Base-by-base conservation (phyloP, 2,797 vertebrate species). In the Sebastes diploproa region DNA sequence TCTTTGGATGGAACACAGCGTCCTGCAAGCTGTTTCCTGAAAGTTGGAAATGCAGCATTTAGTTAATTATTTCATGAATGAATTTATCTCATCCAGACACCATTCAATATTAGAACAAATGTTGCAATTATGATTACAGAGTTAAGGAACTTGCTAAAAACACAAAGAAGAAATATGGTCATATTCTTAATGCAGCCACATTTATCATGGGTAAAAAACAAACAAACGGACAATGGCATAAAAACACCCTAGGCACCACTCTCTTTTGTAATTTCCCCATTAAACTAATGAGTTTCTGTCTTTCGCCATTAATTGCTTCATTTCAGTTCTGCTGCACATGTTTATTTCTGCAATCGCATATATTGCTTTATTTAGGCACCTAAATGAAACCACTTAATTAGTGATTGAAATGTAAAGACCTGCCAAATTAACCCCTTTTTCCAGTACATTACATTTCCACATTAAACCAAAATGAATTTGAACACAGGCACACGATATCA, bases 291-390 rank as follows among this genome's bases (percentile, higher is more conserved):
- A 86, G 74, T 90, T 94, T 94, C 84, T 91, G 87, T 91, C 86
- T 86, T 91, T 94, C 81, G 76, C 93, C 93, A 94, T 95, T 95
- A 94, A 95, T 93, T 95, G 94, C 92, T 94, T 96, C 94, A 95
- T 95, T 95, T 94, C 89, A 85, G 66, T 93, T 92, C 89, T 83
- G 86, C 89, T 89, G 88, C 84, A 88, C 78, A 92, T 93, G 92
- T 95, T 92, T 94, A 88, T 94, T 95, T 92, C 85, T 82, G 82
- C 87, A 81, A 74, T 59, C 81, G 88, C 86, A 88, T 84, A 74
- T 88, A 80, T 92, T 88, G 89, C 90, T 92, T 93, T 91, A 86
- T 94, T 93, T 91, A 89, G 92, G 72, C 85, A 85, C 83, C 89
- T 91, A 90, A 91, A 93, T 93, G 90, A 91, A 93, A 90, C 86